Evolutionary conservation across 2,113 vertebrate genomes (phyloP).

Genomic region (Trematomus loennbergii): DNA sequence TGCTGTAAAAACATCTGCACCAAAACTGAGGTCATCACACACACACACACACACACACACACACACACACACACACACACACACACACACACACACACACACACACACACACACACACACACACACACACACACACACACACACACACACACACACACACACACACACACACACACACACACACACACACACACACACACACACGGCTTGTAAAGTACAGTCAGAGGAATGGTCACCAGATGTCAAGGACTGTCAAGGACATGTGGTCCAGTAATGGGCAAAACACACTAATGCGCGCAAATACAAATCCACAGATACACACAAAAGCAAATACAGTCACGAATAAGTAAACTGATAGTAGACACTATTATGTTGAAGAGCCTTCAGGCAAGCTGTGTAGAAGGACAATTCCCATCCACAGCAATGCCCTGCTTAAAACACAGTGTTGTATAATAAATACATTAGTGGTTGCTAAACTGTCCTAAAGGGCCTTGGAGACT

Average conservation of each 20-base stretch:
- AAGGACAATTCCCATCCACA: neutral
- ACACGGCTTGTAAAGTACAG: slow-evolving; percentile 55
- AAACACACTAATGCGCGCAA: slow-evolving; percentile 24
- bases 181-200: slow-evolving; percentile 39
- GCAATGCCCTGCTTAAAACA: neutral
- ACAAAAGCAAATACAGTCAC: slow-evolving; percentile 18
- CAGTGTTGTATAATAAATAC: neutral
- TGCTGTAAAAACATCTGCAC: slow-evolving; percentile 49
- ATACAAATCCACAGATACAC: slow-evolving; percentile 2
- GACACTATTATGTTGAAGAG: neutral
- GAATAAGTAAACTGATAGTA: slow-evolving; percentile 3
- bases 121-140: neutral
- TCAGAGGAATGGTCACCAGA: slow-evolving; percentile 61
- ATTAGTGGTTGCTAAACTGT: neutral
- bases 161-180: slow-evolving; percentile 29
- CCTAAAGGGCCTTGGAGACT: neutral
- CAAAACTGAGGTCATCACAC: slow-evolving; percentile 39
- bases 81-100: neutral
- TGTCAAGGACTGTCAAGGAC: slow-evolving; percentile 61
- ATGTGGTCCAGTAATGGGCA: slow-evolving; percentile 57
- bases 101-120: neutral
- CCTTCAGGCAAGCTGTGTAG: neutral
- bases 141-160: slow-evolving; percentile 13
- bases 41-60: neutral
- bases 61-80: neutral